Evolutionary conservation across 2,888 invertebrate species (phyloP).

Genomic region (Apoderus coryli): DNA sequence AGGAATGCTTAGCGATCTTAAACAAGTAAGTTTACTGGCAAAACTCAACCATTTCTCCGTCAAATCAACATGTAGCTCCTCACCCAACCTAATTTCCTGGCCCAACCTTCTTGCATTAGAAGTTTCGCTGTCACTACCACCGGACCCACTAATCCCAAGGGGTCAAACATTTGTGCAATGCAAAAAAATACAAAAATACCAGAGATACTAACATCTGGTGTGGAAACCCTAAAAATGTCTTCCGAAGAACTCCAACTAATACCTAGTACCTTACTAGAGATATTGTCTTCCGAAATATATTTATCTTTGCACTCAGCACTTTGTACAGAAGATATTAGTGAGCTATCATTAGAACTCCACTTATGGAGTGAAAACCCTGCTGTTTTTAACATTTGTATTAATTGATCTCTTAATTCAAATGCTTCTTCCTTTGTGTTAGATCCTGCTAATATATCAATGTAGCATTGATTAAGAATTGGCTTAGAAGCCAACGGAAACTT

Average conservation of each 20-base stretch:
- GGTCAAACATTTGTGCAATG: too few species aligned
- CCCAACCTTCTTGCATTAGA: too few species aligned
- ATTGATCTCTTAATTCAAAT: conserved; percentile 4
- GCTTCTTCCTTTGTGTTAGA: conserved; percentile 6
- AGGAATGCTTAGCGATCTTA: too few species aligned
- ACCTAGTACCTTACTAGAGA: conserved; percentile 6
- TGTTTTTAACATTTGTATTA: conserved; percentile 4
- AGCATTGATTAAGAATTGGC: conserved; percentile 10
- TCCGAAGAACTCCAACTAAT: conserved; percentile 4
- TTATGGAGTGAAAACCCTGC: conserved; percentile 11
- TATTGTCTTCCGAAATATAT: conserved; percentile 5
- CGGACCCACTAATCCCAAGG: too few species aligned
- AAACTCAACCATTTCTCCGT: too few species aligned
- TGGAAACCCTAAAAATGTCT: conserved; percentile 4
- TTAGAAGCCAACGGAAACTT: conserved; percentile 8
- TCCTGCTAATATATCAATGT: conserved; percentile 13
- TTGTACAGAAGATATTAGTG: not conserved
- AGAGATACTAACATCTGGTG: too few species aligned
- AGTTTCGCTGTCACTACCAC: too few species aligned
- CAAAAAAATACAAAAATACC: too few species aligned
- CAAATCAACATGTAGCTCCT: too few species aligned
- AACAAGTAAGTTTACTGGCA: too few species aligned
- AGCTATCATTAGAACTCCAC: conserved; percentile 8
- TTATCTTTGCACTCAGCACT: not conserved
- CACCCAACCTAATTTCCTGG: too few species aligned